Evolutionary conservation across 2,888 invertebrate genomes (phyloP).

Genomic region (Magallana nippona): DNA sequence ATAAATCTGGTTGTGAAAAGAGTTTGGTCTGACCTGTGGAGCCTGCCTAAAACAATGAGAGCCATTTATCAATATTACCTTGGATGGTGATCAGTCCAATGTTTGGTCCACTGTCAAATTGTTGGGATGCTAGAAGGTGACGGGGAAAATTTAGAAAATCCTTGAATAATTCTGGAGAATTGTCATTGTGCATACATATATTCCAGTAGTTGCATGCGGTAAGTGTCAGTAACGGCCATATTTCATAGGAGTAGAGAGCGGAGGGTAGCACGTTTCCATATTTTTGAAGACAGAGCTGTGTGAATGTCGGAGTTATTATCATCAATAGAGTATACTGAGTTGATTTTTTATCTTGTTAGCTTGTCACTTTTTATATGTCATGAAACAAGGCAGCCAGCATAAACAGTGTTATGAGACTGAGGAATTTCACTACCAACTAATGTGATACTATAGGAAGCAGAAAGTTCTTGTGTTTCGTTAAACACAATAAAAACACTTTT

Average conservation of each 20-base stretch:
- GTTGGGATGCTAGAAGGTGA: not conserved
- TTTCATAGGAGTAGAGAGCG: not conserved
- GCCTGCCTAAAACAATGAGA: not conserved
- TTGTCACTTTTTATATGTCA: not conserved
- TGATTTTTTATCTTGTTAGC: not conserved
- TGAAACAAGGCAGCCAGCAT: not conserved
- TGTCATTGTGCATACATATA: not conserved
- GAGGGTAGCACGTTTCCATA: not conserved
- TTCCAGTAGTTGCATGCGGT: not conserved
- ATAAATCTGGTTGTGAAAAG: not conserved
- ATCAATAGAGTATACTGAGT: not conserved
- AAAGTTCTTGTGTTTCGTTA: not conserved
- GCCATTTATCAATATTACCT: not conserved
- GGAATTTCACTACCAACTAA: not conserved
- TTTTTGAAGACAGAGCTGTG: not conserved
- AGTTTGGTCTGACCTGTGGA: not conserved
- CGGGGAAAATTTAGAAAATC: not conserved
- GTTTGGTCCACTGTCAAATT: too few species aligned
- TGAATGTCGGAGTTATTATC: not conserved
- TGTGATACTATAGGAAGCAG: not conserved
- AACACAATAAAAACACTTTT: not conserved
- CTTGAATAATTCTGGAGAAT: not conserved
- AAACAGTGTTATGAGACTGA: slow-evolving; percentile 8
- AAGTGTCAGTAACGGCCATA: not conserved
- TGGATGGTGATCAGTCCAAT: not conserved